Evolutionary conservation across 1,140 invertebrate genomes (phyloP).

Genomic region (Oncopeltus fasciatus): DNA sequence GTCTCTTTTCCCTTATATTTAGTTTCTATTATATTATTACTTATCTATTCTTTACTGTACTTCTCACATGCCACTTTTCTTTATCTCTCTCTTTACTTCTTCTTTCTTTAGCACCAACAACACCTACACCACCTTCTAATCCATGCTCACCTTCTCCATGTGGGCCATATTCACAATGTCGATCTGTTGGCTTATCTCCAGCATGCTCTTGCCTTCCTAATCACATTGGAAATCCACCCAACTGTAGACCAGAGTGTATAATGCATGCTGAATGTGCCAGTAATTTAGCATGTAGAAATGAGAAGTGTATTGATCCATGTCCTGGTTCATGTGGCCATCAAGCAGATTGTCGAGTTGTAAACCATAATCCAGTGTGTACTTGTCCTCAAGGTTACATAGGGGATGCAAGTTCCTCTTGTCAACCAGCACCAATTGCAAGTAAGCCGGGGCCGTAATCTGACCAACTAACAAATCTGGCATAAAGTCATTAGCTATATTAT

Average conservation of each 20-base stretch:
- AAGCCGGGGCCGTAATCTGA: slow-evolving; percentile 12
- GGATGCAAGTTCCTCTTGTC: slow-evolving; percentile 32
- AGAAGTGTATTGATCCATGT: slow-evolving; percentile 38
- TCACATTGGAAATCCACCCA: slow-evolving; percentile 37
- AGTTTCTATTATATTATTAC: background rate
- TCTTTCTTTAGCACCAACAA: slow-evolving; percentile 24
- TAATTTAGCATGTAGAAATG: slow-evolving; percentile 35
- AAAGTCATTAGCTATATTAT: background rate
- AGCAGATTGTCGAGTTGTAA: slow-evolving; percentile 38
- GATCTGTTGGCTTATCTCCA: slow-evolving; percentile 31
- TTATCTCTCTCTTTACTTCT: slow-evolving; percentile 20
- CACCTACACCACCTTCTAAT: slow-evolving; percentile 25
- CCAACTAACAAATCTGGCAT: background rate
- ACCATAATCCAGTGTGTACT: slow-evolving; percentile 41
- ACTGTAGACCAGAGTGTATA: slow-evolving; percentile 37
- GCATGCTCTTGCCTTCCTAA: slow-evolving; percentile 35
- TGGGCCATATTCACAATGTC: slow-evolving; percentile 36
- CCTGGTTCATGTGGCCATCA: slow-evolving; percentile 38
- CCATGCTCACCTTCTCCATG: slow-evolving; percentile 38
- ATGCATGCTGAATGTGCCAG: slow-evolving; percentile 37
- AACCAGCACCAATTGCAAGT: slow-evolving; percentile 23
- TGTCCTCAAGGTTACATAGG: slow-evolving; percentile 40
- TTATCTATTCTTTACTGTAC: background rate
- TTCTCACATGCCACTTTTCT: background rate
- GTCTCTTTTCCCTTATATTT: background rate